These are phyloP conservation scores for Melanaphis sacchari DNA, from an alignment of 1,140 invertebrate species.

Conservation along the genomic window DNA sequence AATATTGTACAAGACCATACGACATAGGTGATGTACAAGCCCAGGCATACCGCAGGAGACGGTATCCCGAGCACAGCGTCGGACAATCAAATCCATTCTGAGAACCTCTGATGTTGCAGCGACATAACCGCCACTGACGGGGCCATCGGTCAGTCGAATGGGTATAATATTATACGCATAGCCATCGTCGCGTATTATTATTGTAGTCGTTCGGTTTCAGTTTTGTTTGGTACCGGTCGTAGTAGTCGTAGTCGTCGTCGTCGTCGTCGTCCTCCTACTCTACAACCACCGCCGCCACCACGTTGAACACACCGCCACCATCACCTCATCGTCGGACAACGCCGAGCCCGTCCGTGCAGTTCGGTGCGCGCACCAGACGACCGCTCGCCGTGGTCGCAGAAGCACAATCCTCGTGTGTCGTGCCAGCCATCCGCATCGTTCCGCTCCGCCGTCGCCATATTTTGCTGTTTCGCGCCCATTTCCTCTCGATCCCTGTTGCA, in stretches of 20 bases:
- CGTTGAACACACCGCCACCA: not conserved
- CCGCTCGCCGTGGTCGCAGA: slow-evolving; percentile 1
- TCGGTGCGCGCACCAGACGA: slow-evolving; percentile 30
- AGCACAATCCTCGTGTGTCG: not conserved
- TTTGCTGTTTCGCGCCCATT: not conserved
- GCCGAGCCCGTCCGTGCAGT: slow-evolving; percentile 33
- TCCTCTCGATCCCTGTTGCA: not conserved
- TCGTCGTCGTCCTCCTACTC: not conserved
- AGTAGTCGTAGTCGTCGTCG: not conserved
- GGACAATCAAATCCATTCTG: not conserved
- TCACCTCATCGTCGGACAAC: not conserved
- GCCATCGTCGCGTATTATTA: not conserved
- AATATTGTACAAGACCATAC: too few relatives aligned
- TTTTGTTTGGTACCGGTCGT: slow-evolving; percentile 53
- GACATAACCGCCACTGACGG: not conserved
- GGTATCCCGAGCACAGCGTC: not conserved
- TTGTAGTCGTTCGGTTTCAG: slow-evolving; percentile 45
- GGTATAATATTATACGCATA: not conserved
- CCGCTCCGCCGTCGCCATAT: not conserved
- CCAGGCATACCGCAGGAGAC: not conserved
- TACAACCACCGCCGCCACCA: not conserved
- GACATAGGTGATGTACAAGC: not conserved
- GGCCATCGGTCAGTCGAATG: not conserved
- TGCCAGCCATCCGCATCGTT: not conserved
- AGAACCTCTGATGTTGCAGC: slow-evolving; percentile 16